Evolutionary conservation across 2,113 vertebrate species (phyloP).

Genomic region (Aptenodytes patagonicus): DNA sequence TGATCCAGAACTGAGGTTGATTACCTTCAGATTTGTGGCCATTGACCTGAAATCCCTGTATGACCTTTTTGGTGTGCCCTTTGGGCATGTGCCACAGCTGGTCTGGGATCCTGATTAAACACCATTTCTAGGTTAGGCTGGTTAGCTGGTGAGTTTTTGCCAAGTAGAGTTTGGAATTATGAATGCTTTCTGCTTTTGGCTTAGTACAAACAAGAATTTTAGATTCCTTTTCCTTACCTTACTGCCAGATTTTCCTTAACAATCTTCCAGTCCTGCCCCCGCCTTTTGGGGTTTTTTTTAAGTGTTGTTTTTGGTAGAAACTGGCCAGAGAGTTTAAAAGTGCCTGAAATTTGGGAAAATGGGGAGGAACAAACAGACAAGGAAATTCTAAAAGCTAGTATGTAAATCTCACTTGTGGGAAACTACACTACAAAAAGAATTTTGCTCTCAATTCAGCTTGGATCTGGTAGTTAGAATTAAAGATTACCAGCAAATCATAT

Average conservation of each 20-base stretch:
- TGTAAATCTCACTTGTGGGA: not conserved
- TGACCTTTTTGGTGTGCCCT: not conserved
- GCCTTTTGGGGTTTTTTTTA: not conserved
- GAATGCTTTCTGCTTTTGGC: not conserved
- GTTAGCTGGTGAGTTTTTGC: not conserved
- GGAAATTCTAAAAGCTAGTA: not conserved
- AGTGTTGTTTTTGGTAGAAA: not conserved
- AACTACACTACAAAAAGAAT: not conserved
- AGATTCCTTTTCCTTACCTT: not conserved
- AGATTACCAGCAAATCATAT: not conserved
- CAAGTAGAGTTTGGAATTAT: not conserved
- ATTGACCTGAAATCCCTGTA: not conserved
- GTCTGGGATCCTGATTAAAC: not conserved
- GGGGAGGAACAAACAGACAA: not conserved
- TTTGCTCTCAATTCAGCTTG: not conserved
- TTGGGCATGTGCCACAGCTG: not conserved
- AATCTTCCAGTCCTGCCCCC: not conserved
- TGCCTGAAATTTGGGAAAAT: not conserved
- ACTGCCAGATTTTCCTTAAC: not conserved
- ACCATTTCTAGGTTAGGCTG: not conserved
- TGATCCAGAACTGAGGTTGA: not conserved
- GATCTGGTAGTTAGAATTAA: not conserved
- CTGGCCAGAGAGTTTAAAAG: not conserved
- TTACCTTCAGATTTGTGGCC: not conserved
- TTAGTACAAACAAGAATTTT: not conserved